phyloP scores from a whole-genome alignment of 92 coral and sea anemone genomes.

The Paramuricea clavata region DNA sequence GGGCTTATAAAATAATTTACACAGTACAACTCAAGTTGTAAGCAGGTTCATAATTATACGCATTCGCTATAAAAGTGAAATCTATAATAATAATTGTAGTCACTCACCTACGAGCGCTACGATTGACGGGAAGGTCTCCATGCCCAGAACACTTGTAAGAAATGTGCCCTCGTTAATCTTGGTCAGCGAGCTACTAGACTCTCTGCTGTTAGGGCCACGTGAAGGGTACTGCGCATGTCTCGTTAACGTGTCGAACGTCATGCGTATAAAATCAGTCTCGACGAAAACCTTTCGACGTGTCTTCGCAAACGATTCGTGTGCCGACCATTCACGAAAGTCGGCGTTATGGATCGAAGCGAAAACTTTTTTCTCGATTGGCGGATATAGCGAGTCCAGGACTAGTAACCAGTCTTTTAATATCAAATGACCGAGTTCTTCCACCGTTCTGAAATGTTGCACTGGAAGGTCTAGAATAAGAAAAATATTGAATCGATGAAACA shows the following conservation, averaged over 20 bases:
- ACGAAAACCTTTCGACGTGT: constrained; percentile 78
- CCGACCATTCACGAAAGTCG: constrained; percentile 86
- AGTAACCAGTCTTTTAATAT: constrained; percentile 82
- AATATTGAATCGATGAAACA: not conserved
- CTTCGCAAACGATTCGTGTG: constrained; percentile 85
- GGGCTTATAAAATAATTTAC: no score
- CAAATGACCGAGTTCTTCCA: constrained; percentile 90
- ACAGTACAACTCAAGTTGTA: no score
- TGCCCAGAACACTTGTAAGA: constrained; percentile 89
- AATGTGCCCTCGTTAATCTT: constrained; percentile 81
- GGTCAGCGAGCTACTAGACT: constrained; percentile 73
- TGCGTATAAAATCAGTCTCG: constrained; percentile 77
- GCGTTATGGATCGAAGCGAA: constrained; percentile 73
- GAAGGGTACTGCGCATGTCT: constrained; percentile 74
- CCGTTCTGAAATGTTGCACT: constrained; percentile 81
- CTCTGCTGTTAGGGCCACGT: not conserved
- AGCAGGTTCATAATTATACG: no score
- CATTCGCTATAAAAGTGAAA: no score
- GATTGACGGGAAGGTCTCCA: constrained; percentile 79
- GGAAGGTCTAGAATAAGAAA: constrained; percentile 74
- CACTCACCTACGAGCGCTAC: constrained; percentile 84
- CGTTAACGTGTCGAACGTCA: constrained; percentile 78
- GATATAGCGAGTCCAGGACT: constrained; percentile 76
- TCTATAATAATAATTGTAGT: no score
- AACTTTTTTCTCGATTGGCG: constrained; percentile 75